phyloP scores from a whole-genome alignment of 2,797 vertebrate species.

The Anabacerthia variegaticeps region DNA sequence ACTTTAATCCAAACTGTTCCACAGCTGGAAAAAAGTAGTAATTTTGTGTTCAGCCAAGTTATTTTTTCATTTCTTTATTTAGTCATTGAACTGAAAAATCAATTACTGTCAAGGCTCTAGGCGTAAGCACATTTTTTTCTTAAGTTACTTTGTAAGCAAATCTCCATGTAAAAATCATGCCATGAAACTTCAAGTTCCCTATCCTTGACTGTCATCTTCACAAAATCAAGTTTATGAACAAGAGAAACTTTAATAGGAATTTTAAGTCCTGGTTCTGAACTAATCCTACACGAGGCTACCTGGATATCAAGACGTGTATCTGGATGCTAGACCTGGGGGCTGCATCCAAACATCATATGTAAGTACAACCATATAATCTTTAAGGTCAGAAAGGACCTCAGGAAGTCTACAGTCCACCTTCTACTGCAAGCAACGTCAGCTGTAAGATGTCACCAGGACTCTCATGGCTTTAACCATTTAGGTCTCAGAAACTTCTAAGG shows the following conservation, averaged over 20 bases:
- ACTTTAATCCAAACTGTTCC: conserved; percentile 12
- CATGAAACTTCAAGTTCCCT: not conserved
- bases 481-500: not conserved
- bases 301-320: not conserved
- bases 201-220: not conserved
- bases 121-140: not conserved
- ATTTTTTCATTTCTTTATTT: conserved; percentile 49
- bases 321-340: not conserved
- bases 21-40: not conserved
- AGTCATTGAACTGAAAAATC: conserved; percentile 64
- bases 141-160: conserved; percentile 4
- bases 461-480: not conserved
- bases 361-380: not conserved
- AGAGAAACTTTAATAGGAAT: not conserved
- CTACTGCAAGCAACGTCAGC: not conserved
- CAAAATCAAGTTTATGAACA: not conserved
- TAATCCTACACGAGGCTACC: not conserved
- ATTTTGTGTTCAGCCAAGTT: conserved; percentile 28
- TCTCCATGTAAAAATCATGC: not conserved
- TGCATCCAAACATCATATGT: not conserved
- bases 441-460: not conserved
- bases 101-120: conserved; percentile 46
- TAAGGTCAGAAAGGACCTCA: not conserved
- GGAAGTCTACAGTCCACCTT: not conserved
- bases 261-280: not conserved